phyloP scores from a whole-genome alignment of 35 echinoderm and acorn worm species.

The Stichopus chloronotus region DNA sequence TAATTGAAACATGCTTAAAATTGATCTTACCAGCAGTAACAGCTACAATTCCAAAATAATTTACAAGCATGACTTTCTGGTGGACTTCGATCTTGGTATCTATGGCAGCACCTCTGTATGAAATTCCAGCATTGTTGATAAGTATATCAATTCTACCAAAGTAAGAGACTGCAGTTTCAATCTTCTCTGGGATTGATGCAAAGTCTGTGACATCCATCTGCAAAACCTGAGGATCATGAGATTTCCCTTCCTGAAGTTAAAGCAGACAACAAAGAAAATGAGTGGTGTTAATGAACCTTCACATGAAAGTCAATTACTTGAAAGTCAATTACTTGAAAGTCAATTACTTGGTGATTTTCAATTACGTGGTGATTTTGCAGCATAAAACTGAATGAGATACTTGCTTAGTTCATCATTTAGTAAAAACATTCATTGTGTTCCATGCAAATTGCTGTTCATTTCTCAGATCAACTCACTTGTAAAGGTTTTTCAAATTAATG shows the following conservation, averaged over 20 bases:
- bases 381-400: no score
- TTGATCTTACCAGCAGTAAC: constrained; percentile 77
- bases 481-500: no score
- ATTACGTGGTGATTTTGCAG: neutral
- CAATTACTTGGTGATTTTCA: neutral
- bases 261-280: neutral
- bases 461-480: no score
- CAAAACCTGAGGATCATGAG: constrained; percentile 67
- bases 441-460: no score
- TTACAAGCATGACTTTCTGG: constrained; percentile 91
- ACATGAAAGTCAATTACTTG: neutral
- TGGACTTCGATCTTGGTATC: constrained; percentile 77
- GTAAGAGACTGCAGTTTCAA: constrained; percentile 63
- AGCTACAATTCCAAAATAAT: constrained; percentile 94
- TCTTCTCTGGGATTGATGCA: constrained; percentile 54
- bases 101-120: constrained; percentile 58
- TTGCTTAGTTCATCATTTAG: no score
- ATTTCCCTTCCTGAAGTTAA: constrained; percentile 41
- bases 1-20: no score
- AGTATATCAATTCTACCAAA: constrained; percentile 75
- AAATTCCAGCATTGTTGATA: constrained; percentile 87
- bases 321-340: neutral
- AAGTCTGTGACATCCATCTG: constrained; percentile 77
- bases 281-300: no score
- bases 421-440: no score